phyloP scores from a whole-genome alignment of 2,888 invertebrate genomes.

The Pilophorus perplexus region DNA sequence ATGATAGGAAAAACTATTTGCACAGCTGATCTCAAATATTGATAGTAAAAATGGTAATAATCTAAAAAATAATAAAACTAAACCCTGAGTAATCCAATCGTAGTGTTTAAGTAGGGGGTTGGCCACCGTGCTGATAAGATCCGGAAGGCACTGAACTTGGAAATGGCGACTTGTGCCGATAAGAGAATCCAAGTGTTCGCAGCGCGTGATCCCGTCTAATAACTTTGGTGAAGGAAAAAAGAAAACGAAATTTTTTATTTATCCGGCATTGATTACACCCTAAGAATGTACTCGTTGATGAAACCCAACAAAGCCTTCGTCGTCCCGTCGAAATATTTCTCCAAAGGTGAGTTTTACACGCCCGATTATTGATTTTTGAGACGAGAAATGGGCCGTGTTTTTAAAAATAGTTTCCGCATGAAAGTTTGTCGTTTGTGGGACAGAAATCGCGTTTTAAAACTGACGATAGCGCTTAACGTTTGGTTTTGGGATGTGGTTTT shows the following conservation, averaged over 20 bases:
- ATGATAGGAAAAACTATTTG: too few species aligned
- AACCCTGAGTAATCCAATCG: too few species aligned
- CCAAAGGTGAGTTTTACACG: slow-evolving; percentile 34
- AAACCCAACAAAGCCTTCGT: slow-evolving; percentile 19
- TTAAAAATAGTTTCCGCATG: background rate
- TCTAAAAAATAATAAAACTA: too few species aligned
- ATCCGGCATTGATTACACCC: background rate
- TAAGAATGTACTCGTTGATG: slow-evolving; percentile 31
- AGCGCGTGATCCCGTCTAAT: too few species aligned
- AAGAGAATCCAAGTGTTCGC: background rate
- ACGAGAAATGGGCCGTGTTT: slow-evolving; percentile 3
- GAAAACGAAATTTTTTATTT: background rate
- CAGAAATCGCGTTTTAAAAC: too few species aligned
- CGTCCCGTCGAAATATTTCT: slow-evolving; percentile 8
- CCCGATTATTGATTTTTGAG: background rate
- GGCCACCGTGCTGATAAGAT: too few species aligned
- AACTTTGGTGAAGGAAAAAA: slow-evolving; percentile 9
- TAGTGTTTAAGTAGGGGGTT: too few species aligned
- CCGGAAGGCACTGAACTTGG: background rate
- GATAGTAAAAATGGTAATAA: too few species aligned
- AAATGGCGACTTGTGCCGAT: slow-evolving; percentile 21
- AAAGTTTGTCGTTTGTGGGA: too few species aligned
- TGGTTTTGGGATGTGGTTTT: background rate
- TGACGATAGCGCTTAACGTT: background rate
- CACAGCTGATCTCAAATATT: too few species aligned